These are phyloP conservation scores for Drosophila auraria DNA, from an alignment of 1,140 invertebrate genomes.

Conservation along the genomic window DNA sequence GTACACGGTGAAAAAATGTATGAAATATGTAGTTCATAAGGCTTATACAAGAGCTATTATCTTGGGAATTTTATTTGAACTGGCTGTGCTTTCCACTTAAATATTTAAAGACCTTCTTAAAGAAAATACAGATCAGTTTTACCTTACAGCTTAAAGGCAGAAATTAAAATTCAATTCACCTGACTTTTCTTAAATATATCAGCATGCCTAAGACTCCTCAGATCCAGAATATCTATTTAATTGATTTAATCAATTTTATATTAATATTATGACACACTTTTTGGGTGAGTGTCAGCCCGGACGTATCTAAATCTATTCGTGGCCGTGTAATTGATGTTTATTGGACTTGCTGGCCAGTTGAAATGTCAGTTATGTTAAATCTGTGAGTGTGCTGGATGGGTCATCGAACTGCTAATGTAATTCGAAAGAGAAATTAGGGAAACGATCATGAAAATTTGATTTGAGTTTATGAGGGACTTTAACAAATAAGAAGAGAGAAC, in stretches of 20 bases:
- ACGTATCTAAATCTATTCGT: constrained; percentile 16
- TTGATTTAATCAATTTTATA: background rate
- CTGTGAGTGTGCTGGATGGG: constrained; percentile 10
- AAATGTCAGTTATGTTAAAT: constrained; percentile 9
- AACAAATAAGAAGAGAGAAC: background rate
- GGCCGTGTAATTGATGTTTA: constrained; percentile 32
- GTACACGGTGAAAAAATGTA: background rate
- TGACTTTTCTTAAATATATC: too few relatives aligned
- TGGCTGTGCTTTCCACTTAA: background rate
- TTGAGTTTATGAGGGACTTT: background rate
- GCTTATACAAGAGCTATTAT: background rate
- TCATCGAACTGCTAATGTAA: constrained; percentile 27
- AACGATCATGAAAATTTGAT: background rate
- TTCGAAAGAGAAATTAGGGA: constrained; percentile 10
- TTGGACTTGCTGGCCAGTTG: constrained; percentile 5
- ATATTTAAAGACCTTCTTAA: background rate
- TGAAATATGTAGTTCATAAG: too few relatives aligned
- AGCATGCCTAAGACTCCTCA: too few relatives aligned
- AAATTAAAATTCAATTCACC: background rate
- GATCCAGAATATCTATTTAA: background rate
- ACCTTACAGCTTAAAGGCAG: background rate
- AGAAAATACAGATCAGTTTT: background rate
- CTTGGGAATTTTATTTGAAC: background rate
- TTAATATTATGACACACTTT: too few relatives aligned
- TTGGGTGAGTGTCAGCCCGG: background rate